Conservation (phyloP, 2,797 vertebrate species). For the Hypotaenidia philippensis region DNA sequence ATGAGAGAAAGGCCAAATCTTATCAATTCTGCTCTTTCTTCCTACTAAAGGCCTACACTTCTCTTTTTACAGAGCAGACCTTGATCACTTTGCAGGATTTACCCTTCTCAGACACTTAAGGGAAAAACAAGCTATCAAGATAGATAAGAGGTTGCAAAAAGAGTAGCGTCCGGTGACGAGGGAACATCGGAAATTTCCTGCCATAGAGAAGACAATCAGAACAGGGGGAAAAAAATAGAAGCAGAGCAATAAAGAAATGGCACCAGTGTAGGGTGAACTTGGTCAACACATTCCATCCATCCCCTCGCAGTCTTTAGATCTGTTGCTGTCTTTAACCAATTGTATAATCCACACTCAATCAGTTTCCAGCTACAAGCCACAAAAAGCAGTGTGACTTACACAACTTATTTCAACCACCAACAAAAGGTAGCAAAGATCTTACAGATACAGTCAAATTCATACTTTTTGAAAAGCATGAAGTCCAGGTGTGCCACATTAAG, state of each 20-base stretch:
- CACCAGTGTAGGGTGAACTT: neutral
- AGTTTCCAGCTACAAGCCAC: neutral
- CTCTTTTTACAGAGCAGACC: neutral
- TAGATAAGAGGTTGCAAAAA: neutral
- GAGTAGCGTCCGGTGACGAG: neutral
- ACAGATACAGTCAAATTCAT: neutral
- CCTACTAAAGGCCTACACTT: neutral
- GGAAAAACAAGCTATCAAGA: neutral
- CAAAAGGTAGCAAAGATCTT: neutral
- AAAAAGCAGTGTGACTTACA: neutral
- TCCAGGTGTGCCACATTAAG: neutral
- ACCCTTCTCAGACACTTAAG: neutral
- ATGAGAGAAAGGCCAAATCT: neutral
- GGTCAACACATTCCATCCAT: neutral
- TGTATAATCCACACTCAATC: neutral
- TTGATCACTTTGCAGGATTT: neutral
- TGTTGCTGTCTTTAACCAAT: neutral
- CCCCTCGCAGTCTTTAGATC: neutral
- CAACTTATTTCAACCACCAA: neutral
- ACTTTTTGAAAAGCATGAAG: neutral
- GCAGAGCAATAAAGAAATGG: neutral
- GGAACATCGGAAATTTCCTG: neutral
- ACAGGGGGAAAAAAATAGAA: neutral
- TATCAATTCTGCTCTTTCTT: rapidly evolving
- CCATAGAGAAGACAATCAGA: neutral